phyloP scores from a whole-genome alignment of 1,140 invertebrate genomes.

The Ectropis grisescens region DNA sequence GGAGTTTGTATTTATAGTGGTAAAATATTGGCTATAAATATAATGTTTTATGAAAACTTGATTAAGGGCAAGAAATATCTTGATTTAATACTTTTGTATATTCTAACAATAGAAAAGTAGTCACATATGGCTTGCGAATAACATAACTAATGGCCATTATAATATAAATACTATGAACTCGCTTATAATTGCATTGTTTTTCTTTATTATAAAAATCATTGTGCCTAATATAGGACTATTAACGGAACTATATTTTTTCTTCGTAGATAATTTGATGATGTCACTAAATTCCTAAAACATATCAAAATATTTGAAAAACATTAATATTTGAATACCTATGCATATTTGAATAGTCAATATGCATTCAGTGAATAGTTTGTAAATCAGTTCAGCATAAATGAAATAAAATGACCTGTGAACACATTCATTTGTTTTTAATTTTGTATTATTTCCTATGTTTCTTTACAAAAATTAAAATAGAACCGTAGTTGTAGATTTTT shows the following conservation, averaged over 20 bases:
- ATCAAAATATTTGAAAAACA: no score
- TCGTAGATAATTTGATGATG: no score
- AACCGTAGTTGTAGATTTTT: no score
- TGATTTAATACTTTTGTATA: slow-evolving; percentile 53
- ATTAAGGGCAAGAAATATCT: slow-evolving; percentile 40
- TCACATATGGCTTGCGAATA: slow-evolving; percentile 65
- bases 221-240: no score
- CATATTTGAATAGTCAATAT: no score
- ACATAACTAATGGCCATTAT: slow-evolving; percentile 64
- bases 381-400: slow-evolving; percentile 30
- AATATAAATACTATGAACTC: slow-evolving; percentile 52
- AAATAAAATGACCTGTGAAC: slow-evolving; percentile 57
- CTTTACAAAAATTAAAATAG: no score
- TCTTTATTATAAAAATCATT: slow-evolving; percentile 38
- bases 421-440: slow-evolving; percentile 18
- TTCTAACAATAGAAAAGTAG: slow-evolving; percentile 60
- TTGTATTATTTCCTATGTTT: no score
- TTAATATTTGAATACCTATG: no score
- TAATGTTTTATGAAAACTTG: slow-evolving; percentile 30
- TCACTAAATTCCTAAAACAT: no score
- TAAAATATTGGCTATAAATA: slow-evolving; percentile 39
- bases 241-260: no score
- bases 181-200: slow-evolving; percentile 65
- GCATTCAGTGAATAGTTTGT: slow-evolving; percentile 27
- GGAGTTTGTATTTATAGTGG: slow-evolving; percentile 36